Conservation (phyloP, 2,113 vertebrate species). For the Panthera uncia region DNA sequence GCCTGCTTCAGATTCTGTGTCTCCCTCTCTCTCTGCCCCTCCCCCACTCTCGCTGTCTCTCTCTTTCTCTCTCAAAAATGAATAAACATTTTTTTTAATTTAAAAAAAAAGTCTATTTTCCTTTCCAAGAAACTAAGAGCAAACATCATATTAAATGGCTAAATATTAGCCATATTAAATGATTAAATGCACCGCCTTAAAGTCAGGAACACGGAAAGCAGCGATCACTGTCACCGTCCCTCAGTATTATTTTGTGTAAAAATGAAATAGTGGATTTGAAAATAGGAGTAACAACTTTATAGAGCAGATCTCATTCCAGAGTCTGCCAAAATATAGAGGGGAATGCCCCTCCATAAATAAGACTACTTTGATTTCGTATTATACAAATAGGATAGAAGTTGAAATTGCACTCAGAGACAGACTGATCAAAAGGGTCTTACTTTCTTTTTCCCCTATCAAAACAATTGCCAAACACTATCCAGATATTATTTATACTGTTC, state of each 20-base stretch:
- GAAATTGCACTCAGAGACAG: neutral
- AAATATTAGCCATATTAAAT: neutral
- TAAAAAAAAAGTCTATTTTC: neutral
- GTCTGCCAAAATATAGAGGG: neutral
- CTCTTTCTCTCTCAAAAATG: too few species aligned
- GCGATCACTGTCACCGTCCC: neutral
- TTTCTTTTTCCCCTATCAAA: neutral
- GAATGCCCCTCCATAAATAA: neutral
- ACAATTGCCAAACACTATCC: neutral
- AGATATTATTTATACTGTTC: neutral
- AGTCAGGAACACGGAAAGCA: neutral
- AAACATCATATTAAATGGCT: neutral
- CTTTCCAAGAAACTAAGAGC: conserved; percentile 12
- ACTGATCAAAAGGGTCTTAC: neutral
- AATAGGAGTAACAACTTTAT: neutral
- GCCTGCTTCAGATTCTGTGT: too few species aligned
- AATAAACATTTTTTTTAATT: too few species aligned
- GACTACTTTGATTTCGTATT: neutral
- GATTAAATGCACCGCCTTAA: neutral
- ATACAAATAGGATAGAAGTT: neutral
- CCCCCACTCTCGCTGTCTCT: too few species aligned
- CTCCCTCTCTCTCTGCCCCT: too few species aligned
- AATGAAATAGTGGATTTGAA: neutral
- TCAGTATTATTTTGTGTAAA: neutral
- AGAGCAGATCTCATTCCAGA: neutral